Percentiles rank a stretch among this genome's conserved stretches.
Conservation (phyloP, 2,888 invertebrate species). For the Drosophila fulvimacula region DNA sequence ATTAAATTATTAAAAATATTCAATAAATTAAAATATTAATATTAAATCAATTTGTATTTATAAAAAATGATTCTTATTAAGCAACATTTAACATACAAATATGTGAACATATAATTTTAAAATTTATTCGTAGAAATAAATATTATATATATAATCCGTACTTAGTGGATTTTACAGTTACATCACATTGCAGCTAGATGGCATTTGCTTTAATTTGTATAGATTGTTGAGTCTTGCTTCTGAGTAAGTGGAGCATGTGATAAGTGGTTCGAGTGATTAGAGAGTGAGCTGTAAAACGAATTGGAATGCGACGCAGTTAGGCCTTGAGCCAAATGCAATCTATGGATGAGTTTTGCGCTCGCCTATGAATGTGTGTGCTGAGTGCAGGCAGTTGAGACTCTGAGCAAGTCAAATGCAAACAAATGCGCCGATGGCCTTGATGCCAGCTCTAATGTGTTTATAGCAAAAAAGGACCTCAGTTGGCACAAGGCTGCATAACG, state of each 20-base stretch:
- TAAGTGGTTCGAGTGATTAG: background rate
- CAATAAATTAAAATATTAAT: too few relatives aligned
- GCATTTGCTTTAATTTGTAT: background rate
- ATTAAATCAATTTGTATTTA: too few relatives aligned
- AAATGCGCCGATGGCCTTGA: conserved; percentile 65
- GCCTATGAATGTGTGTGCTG: conserved; percentile 50
- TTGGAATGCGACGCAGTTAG: conserved; percentile 3
- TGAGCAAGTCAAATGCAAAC: conserved; percentile 69
- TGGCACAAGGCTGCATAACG: conserved; percentile 39
- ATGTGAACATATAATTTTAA: too few relatives aligned
- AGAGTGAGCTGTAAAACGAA: background rate
- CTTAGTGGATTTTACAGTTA: too few relatives aligned
- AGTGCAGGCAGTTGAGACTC: conserved; percentile 30
- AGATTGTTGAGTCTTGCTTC: background rate
- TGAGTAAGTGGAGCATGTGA: background rate
- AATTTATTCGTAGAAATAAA: too few relatives aligned
- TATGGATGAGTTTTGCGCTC: conserved; percentile 22
- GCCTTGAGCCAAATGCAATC: conserved; percentile 36
- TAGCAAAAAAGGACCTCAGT: conserved; percentile 35
- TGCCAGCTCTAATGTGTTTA: conserved; percentile 71
- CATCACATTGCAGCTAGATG: too few relatives aligned
- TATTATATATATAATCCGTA: too few relatives aligned
- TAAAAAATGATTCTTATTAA: too few relatives aligned
- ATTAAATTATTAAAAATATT: too few relatives aligned
- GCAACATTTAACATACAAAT: too few relatives aligned